Conservation (phyloP, 2,797 vertebrate species). For the Austrolebias charrua region DNA sequence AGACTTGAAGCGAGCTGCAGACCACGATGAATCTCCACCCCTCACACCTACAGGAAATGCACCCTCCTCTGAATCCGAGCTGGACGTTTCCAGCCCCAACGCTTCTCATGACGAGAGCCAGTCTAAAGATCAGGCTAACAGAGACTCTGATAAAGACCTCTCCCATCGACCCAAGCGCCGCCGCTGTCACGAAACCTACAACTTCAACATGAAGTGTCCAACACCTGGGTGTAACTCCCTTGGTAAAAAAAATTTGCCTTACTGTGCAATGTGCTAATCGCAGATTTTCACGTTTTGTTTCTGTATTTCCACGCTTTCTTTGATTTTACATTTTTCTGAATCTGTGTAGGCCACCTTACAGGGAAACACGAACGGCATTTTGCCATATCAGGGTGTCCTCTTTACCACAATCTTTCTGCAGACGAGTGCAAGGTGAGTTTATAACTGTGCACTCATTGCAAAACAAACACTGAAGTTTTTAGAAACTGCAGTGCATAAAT, state of each 20-base stretch:
- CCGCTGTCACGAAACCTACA: constrained; percentile 98
- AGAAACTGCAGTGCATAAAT: too few species aligned
- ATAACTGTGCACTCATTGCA: neutral
- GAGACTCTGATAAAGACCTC: constrained; percentile 95
- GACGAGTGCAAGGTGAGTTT: constrained; percentile 93
- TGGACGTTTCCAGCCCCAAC: constrained; percentile 97
- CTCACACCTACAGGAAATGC: constrained; percentile 97
- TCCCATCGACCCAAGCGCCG: constrained; percentile 96
- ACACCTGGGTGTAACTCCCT: constrained; percentile 98
- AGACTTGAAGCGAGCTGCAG: constrained; percentile 89
- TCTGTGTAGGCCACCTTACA: constrained; percentile 88
- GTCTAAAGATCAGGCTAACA: constrained; percentile 90
- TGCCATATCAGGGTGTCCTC: constrained; percentile 95
- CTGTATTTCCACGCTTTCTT: neutral
- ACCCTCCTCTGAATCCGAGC: constrained; percentile 98
- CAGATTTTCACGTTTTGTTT: neutral
- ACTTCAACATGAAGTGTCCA: constrained; percentile 99
- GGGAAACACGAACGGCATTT: constrained; percentile 98
- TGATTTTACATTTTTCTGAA: neutral
- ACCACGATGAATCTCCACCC: constrained; percentile 96
- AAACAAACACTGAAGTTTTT: neutral
- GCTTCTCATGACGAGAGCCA: constrained; percentile 95
- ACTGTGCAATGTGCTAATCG: neutral
- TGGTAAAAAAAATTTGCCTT: constrained; percentile 69
- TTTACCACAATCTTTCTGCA: constrained; percentile 97